phyloP scores from a whole-genome alignment of 1,140 invertebrate species.

The Plectrocnemia conspersa region DNA sequence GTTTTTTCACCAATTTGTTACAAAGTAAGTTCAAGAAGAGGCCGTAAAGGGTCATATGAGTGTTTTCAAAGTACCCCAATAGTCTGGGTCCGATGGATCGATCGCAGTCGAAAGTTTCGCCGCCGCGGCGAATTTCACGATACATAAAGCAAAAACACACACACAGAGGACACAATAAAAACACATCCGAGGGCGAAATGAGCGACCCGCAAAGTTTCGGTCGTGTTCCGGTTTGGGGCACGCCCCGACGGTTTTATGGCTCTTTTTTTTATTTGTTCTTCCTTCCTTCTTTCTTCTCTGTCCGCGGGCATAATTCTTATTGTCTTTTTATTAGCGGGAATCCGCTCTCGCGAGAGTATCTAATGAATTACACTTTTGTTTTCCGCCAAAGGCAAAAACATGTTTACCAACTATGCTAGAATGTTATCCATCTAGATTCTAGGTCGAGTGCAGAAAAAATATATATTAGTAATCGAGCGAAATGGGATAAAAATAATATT shows the following conservation, averaged over 20 bases:
- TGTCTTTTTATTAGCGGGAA: conserved; percentile 32
- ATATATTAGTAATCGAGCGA: too few species aligned
- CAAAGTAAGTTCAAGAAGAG: too few species aligned
- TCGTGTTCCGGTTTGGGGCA: conserved; percentile 24
- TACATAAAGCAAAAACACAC: conserved; percentile 32
- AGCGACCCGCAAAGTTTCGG: conserved; percentile 26
- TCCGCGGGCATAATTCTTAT: conserved; percentile 30
- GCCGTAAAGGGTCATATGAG: too few species aligned
- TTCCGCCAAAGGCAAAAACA: too few species aligned
- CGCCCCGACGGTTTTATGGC: conserved; percentile 20
- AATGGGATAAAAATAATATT: too few species aligned
- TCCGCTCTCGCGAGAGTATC: conserved; percentile 25
- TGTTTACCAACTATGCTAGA: too few species aligned
- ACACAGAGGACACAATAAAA: conserved; percentile 24
- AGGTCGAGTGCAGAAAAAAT: too few species aligned
- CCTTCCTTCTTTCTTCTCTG: conserved; percentile 26
- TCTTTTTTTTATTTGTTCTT: conserved; percentile 27
- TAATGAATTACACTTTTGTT: too few species aligned
- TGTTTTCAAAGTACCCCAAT: too few species aligned
- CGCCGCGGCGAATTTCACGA: conserved; percentile 24
- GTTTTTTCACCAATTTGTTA: too few species aligned
- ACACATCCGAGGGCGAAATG: conserved; percentile 23
- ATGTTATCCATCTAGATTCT: too few species aligned
- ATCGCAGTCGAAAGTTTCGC: conserved; percentile 18
- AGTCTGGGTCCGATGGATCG: too few species aligned